Evolutionary conservation across 2,113 vertebrate species (phyloP), one percentile per base, ranked within the genome.

Genomic region (Formicarius rufipectus): DNA sequence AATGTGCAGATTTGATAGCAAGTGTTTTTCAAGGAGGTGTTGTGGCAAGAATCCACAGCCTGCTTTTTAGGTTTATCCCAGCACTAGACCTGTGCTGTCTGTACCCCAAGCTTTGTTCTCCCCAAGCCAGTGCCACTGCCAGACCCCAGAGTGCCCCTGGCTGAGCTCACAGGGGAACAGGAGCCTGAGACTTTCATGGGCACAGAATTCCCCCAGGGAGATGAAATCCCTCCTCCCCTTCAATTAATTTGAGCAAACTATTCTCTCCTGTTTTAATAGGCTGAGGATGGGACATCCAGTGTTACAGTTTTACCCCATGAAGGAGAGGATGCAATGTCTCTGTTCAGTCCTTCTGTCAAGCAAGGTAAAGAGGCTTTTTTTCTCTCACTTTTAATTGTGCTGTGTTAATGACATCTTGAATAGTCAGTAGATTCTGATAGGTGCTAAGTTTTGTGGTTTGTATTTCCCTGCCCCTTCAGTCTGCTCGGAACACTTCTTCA

Each of bases 281-380:
- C 98, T 90, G 99, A 99, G 92, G 99, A 99, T 96, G 99, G 98
- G 19, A 93, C 98, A 47, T 95, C 98, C 74, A 95, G 63, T 94
- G 97, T 98, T 88, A 98, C 98, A 95, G 95, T 98, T 19, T 96
- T 98, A 22, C 96, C 98, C 73, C 98, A 98, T 52, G 99, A 99
- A 97, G 99, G 98, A 97, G 97, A 99, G 97, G 96, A 98, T 97
- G 97, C 98, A 40, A 98, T 98, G 98, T 99, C 98, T 82, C 94
- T 98, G 21, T 98, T 98, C 81, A 98, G 94, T 90, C 93, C 89
- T 68, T 96, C 98, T 94, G 62, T 97, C 94, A 98, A 98, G 82
- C 98, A 98, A 98, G 98, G 97, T 98, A 97, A 97, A 87, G 67
- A 63, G 72, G 45, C 18, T 74, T 58, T 76, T 40, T 33, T 0